Evolutionary conservation across 2,113 vertebrate genomes (phyloP).

Genomic region (Colius striatus): DNA sequence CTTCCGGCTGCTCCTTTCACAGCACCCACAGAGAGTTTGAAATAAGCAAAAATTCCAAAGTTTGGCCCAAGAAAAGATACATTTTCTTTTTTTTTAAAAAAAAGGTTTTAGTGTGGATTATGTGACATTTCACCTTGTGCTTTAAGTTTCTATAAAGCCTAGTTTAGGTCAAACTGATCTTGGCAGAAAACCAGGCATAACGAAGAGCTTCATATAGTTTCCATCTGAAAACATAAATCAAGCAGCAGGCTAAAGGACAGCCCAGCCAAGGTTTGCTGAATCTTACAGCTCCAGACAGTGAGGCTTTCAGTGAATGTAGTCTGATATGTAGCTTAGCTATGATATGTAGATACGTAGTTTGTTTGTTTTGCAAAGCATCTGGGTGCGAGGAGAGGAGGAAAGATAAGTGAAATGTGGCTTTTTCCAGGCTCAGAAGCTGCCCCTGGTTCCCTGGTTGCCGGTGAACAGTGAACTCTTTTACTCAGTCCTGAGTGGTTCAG

Average conservation of each 20-base stretch:
- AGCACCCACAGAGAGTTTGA: neutral
- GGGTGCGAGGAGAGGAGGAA: neutral
- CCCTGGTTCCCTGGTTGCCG: neutral
- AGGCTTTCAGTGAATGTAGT: constrained; percentile 56
- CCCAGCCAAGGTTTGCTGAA: constrained; percentile 44
- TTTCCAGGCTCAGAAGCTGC: constrained; percentile 1
- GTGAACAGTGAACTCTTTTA: constrained; percentile 49
- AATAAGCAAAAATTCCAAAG: neutral
- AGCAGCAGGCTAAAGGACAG: constrained; percentile 50
- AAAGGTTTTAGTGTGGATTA: constrained; percentile 4
- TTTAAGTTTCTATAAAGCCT: constrained; percentile 45
- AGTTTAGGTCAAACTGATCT: constrained; percentile 55
- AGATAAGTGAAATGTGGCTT: constrained; percentile 59
- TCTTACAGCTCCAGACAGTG: constrained; percentile 43
- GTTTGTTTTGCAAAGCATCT: constrained; percentile 65
- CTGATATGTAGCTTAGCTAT: constrained; percentile 28
- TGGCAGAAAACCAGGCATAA: constrained; percentile 66
- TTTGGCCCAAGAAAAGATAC: neutral
- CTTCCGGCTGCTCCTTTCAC: neutral
- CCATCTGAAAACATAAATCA: constrained; percentile 68
- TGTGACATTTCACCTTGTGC: constrained; percentile 48
- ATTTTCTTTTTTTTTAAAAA: neutral
- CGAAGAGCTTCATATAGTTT: constrained; percentile 66
- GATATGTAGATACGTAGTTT: constrained; percentile 55
- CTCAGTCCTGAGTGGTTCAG: neutral